Percentiles rank a stretch among this genome's conserved stretches.
Evolutionary conservation across 2,888 invertebrate species (phyloP).

Genomic region (Idaea dimidiata): DNA sequence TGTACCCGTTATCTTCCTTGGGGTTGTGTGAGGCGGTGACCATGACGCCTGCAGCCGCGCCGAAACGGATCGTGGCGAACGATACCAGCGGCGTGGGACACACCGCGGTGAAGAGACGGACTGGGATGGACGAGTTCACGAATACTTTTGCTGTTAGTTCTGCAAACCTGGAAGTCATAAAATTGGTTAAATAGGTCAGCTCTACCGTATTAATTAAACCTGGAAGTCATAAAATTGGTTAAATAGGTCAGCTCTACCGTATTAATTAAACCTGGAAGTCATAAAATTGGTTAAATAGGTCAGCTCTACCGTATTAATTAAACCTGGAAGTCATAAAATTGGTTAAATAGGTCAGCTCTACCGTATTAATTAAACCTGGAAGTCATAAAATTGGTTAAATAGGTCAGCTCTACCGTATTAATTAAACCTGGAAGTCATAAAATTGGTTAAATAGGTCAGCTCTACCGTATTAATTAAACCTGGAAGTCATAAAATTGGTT

Average conservation of each 20-base stretch:
- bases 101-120: constrained; percentile 89
- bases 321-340: constrained; percentile 83
- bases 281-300: constrained; percentile 18
- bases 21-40: constrained; percentile 98
- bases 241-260: constrained; percentile 17
- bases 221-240: constrained; percentile 54
- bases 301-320: constrained; percentile 29
- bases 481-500: too few species aligned
- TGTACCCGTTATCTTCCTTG: constrained; percentile 97
- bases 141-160: constrained; percentile 93
- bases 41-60: constrained; percentile 93
- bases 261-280: constrained; percentile 82
- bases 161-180: constrained; percentile 85
- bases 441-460: too few species aligned
- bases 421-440: too few species aligned
- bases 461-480: too few species aligned
- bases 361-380: constrained; percentile 7
- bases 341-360: constrained; percentile 18
- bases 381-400: too few species aligned
- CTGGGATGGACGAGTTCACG: constrained; percentile 86
- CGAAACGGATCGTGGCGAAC: constrained; percentile 87
- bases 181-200: constrained; percentile 17
- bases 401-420: too few species aligned
- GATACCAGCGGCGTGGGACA: constrained; percentile 97
- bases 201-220: constrained; percentile 78